phyloP scores from a whole-genome alignment of 2,113 vertebrate genomes.

The Hassar affinis region DNA sequence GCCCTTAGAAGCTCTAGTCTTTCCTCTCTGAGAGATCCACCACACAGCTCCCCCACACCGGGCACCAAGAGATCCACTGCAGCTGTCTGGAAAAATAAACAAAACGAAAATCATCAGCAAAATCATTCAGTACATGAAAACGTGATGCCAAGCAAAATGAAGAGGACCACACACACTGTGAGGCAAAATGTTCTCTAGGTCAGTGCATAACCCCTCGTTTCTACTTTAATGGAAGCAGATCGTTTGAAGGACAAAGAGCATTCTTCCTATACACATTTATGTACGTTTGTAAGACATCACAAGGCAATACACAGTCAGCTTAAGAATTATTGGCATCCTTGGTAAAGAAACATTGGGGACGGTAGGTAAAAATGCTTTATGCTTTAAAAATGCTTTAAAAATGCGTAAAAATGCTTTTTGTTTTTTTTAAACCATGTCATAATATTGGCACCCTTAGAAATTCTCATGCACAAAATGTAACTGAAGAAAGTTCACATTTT shows the following conservation, averaged over 20 bases:
- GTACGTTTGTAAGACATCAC: neutral
- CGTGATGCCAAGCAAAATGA: conserved; percentile 17
- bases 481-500: neutral
- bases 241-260: neutral
- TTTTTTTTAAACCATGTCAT: neutral
- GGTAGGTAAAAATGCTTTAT: neutral
- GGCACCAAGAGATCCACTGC: conserved; percentile 95
- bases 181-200: neutral
- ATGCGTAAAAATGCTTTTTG: too few relatives aligned
- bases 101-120: conserved; percentile 26
- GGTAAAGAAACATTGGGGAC: neutral
- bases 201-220: neutral
- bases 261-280: neutral
- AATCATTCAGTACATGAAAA: conserved; percentile 19
- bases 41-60: conserved; percentile 89
- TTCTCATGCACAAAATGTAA: neutral
- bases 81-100: conserved; percentile 75
- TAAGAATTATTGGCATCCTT: neutral
- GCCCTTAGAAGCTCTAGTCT: conserved; percentile 77
- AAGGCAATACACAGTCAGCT: conserved; percentile 1
- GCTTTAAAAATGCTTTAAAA: too few relatives aligned
- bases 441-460: neutral
- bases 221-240: neutral
- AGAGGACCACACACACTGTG: conserved; percentile 2
- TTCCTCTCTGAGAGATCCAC: conserved; percentile 92